Evolutionary conservation across 1,140 invertebrate genomes (phyloP).

Genomic region (Metaphire vulgaris): DNA sequence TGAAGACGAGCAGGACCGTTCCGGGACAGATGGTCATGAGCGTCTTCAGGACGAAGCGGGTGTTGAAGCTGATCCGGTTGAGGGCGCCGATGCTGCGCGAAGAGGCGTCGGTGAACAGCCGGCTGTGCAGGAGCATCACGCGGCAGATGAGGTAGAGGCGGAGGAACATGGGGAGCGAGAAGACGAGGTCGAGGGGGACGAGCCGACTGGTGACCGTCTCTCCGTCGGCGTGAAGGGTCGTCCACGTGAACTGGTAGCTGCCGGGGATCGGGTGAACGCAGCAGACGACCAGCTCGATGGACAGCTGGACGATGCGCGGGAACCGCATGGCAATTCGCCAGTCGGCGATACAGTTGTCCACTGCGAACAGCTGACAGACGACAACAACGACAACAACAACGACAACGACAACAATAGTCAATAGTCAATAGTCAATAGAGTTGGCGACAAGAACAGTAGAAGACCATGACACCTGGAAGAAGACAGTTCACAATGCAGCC

Average conservation of each 20-base stretch:
- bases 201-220: conserved; percentile 7
- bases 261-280: conserved; percentile 48
- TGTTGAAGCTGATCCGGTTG: conserved; percentile 53
- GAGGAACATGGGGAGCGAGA: conserved; percentile 50
- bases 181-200: conserved; percentile 43
- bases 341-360: conserved; percentile 66
- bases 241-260: conserved; percentile 29
- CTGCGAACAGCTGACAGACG: conserved; percentile 39
- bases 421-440: no score
- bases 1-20: conserved; percentile 93
- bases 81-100: no score
- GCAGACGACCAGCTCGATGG: conserved; percentile 45
- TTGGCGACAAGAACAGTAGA: no score
- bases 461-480: no score
- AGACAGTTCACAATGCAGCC: no score
- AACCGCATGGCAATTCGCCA: conserved; percentile 73
- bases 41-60: conserved; percentile 96
- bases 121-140: conserved; percentile 46
- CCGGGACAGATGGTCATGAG: conserved; percentile 99
- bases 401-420: no score
- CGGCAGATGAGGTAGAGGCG: conserved; percentile 45
- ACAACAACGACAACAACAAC: no score
- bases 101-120: no score
- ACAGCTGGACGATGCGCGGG: conserved; percentile 34
- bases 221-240: conserved; percentile 9